Conservation (phyloP, 1,140 invertebrate species). For the Caerostris darwini region DNA sequence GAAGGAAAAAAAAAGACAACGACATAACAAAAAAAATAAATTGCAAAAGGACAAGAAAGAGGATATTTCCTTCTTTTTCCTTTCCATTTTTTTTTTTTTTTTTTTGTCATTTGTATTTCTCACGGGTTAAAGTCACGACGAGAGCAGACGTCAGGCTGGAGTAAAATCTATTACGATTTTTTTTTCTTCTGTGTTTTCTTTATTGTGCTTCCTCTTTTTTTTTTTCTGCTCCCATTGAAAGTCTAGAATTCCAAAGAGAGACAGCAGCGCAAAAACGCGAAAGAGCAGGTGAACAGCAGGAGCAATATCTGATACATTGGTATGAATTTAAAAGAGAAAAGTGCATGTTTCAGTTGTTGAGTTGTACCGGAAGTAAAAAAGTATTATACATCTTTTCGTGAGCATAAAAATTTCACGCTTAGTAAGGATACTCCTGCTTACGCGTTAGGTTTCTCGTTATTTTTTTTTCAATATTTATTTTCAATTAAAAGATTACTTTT, state of each 20-base stretch:
- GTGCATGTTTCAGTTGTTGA: neutral
- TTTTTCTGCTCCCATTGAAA: slow-evolving; percentile 29
- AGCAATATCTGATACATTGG: slow-evolving; percentile 54
- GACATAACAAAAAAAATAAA: neutral
- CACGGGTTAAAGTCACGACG: slow-evolving; percentile 36
- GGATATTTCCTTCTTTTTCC: slow-evolving; percentile 8
- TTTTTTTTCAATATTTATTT: too few species aligned
- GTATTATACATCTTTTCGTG: neutral
- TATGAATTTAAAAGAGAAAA: slow-evolving; percentile 45
- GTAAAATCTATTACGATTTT: slow-evolving; percentile 67
- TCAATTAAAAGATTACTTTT: too few species aligned
- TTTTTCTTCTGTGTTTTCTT: slow-evolving; percentile 44
- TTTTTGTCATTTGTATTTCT: too few species aligned
- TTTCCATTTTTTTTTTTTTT: neutral
- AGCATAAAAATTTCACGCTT: neutral
- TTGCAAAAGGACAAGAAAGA: slow-evolving; percentile 11
- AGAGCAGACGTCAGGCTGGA: slow-evolving; percentile 56
- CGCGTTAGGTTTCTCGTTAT: too few species aligned
- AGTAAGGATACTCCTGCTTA: neutral
- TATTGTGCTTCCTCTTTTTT: neutral
- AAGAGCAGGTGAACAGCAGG: slow-evolving; percentile 37
- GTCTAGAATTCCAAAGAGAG: slow-evolving; percentile 52
- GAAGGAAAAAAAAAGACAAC: slow-evolving; percentile 9
- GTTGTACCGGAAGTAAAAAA: neutral
- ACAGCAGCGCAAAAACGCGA: neutral